Evolutionary conservation across 2,888 invertebrate genomes (phyloP).

Genomic region (Timandra comae): DNA sequence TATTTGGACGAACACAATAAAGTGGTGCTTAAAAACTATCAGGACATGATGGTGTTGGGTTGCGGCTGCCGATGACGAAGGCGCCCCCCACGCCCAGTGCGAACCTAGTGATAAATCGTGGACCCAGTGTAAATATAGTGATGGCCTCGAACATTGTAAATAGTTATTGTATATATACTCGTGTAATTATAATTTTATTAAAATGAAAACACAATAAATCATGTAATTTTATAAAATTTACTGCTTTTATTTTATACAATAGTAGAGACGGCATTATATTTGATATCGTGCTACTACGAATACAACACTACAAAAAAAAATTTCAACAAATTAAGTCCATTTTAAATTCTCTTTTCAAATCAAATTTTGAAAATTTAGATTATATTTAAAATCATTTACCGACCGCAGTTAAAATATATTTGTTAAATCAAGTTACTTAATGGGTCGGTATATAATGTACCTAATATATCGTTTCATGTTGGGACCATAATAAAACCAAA

Average conservation of each 20-base stretch:
- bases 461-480: too few species aligned
- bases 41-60: conserved; percentile 98
- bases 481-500: too few species aligned
- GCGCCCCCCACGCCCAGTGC: conserved; percentile 49
- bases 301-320: too few species aligned
- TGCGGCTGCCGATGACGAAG: conserved; percentile 96
- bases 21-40: conserved; percentile 98
- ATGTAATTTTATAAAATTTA: conserved; percentile 47
- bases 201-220: conserved; percentile 71
- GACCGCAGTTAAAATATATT: too few species aligned
- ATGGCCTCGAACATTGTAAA: conserved; percentile 70
- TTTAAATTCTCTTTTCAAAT: too few species aligned
- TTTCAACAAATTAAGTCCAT: too few species aligned
- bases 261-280: too few species aligned
- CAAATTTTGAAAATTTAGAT: too few species aligned
- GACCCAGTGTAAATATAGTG: conserved; percentile 75
- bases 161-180: conserved; percentile 70
- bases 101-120: conserved; percentile 66
- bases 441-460: too few species aligned
- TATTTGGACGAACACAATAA: conserved; percentile 96
- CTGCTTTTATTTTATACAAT: conserved; percentile 18
- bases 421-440: too few species aligned
- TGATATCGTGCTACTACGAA: too few species aligned
- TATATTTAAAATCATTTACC: too few species aligned
- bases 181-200: conserved; percentile 75